Evolutionary conservation across 2,888 invertebrate genomes (phyloP).

Genomic region (Aphidius colemani): DNA sequence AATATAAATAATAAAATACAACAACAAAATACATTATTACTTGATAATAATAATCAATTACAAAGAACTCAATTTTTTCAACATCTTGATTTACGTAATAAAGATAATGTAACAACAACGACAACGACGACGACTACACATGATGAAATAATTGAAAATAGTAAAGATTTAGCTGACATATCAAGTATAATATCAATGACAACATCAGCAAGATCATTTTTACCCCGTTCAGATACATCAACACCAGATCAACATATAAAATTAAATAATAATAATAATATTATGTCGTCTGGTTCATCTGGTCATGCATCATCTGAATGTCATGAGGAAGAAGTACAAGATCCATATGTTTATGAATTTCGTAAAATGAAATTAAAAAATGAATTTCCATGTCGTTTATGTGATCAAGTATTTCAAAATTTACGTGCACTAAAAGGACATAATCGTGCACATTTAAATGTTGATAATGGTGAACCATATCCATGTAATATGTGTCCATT

Average conservation of each 20-base stretch:
- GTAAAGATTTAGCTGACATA: slow-evolving; percentile 82
- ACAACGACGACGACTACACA: slow-evolving; percentile 6
- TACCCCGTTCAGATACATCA: slow-evolving; percentile 41
- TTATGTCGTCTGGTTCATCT: slow-evolving; percentile 52
- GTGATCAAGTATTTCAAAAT: slow-evolving; percentile 85
- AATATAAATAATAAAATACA: no score
- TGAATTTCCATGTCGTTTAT: slow-evolving; percentile 89
- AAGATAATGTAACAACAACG: slow-evolving; percentile 60
- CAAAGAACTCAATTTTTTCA: slow-evolving; percentile 81
- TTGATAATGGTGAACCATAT: slow-evolving; percentile 76
- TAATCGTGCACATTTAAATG: slow-evolving; percentile 82
- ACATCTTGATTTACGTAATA: slow-evolving; percentile 76
- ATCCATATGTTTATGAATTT: slow-evolving; percentile 82
- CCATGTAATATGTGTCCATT: slow-evolving; percentile 93
- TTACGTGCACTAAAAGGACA: slow-evolving; percentile 88
- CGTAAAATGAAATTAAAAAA: slow-evolving; percentile 88
- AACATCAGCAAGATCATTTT: slow-evolving; percentile 56
- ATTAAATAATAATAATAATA: slow-evolving; percentile 29
- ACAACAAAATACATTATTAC: slow-evolving; percentile 20
- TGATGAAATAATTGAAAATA: slow-evolving; percentile 48
- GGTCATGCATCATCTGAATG: slow-evolving; percentile 55
- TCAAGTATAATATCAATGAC: slow-evolving; percentile 82
- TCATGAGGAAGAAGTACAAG: slow-evolving; percentile 77
- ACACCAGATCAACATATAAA: slow-evolving; percentile 39
- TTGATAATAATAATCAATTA: slow-evolving; percentile 64